These are phyloP conservation scores for Trachelus stipa DNA, from an alignment of 2,888 invertebrate genomes.

Conservation along the genomic window DNA sequence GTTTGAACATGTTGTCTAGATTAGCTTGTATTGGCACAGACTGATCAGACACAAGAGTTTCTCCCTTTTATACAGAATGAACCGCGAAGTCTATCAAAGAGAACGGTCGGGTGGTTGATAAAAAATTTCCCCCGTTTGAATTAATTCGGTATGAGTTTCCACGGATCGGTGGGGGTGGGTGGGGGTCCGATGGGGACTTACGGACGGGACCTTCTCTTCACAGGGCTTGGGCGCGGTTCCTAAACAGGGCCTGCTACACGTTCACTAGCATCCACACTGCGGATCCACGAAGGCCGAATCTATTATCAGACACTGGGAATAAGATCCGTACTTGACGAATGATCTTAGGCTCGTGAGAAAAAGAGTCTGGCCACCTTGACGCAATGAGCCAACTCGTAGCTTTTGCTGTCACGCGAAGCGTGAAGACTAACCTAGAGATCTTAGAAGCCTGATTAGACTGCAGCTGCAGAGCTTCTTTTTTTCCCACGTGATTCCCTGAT, in stretches of 20 bases:
- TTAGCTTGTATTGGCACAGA: constrained; percentile 16
- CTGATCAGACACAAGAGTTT: constrained; percentile 11
- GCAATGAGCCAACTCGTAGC: constrained; percentile 6
- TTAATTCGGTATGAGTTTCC: constrained; percentile 27
- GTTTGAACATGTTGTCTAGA: constrained; percentile 71
- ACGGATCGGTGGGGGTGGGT: background rate
- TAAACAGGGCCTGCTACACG: constrained; percentile 7
- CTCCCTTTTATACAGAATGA: constrained; percentile 18
- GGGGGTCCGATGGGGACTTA: background rate
- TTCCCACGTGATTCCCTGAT: no score
- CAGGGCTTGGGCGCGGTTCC: constrained; percentile 3
- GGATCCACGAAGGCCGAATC: constrained; percentile 46
- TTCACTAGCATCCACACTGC: constrained; percentile 1
- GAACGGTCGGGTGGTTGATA: constrained; percentile 29
- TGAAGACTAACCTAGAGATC: constrained; percentile 43
- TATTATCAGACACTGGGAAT: constrained; percentile 41
- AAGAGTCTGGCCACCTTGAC: constrained; percentile 30
- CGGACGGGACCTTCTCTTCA: background rate
- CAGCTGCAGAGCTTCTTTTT: no score
- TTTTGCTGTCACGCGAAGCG: no score
- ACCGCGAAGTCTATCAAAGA: constrained; percentile 15
- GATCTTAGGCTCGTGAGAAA: constrained; percentile 44
- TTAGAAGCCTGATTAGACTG: constrained; percentile 11
- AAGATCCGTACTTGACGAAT: background rate
- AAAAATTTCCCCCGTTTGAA: constrained; percentile 24